Evolutionary conservation across 2,113 vertebrate species (phyloP), one percentile per base, ranked within the genome.

Genomic region (Amazona vittata): DNA sequence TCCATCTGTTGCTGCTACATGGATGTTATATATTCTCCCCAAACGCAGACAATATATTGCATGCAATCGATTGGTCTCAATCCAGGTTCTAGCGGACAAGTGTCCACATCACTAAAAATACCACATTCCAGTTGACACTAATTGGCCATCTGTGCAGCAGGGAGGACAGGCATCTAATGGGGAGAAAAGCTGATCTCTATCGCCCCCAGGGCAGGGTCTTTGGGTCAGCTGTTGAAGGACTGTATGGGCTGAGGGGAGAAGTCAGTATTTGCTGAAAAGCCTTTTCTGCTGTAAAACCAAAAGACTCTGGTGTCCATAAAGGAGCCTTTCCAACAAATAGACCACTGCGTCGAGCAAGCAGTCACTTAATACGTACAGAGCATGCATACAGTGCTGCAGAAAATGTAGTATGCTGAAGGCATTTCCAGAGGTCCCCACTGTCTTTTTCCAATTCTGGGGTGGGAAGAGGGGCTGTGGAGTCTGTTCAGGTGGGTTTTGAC

Each of bases 1-100:
- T 93, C 80, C 55, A 93, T 85, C 81, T 64, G 60, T 90, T 96
- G 83, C 83, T 93, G 10, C 76, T 89, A 52, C 41, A 91, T 62
- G 89, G 94, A 70, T 84, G 67, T 62, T 83, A n/a, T 18, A 50
- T 46, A 83, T 89, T 86, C 52, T 79, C 35, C 46, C 53, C 60
- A 85, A 29, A 57, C 35, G 62, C 22, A 82, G 74, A 22, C 47
- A 65, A 39, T 90, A 43, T 57, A 86, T 86, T 87, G 84, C 75
- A 74, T 67, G 43, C 69, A 81, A 63, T 84, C 6, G 3, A 49
- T 86, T 70, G 64, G 35, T 79, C 64, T 79, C 69, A 73, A 62
- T 69, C 74, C 77, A 67, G 49, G 70, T 79, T 74, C n/a, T 70
- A 49, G 69, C 2, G 0, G 10, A 43, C 80, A 73, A 84, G 76